A percentile compares a stretch with the other conserved stretches of the same genome.
Evolutionary conservation across 2,797 vertebrate genomes (phyloP).

Genomic region (Peromyscus melanophrys): DNA sequence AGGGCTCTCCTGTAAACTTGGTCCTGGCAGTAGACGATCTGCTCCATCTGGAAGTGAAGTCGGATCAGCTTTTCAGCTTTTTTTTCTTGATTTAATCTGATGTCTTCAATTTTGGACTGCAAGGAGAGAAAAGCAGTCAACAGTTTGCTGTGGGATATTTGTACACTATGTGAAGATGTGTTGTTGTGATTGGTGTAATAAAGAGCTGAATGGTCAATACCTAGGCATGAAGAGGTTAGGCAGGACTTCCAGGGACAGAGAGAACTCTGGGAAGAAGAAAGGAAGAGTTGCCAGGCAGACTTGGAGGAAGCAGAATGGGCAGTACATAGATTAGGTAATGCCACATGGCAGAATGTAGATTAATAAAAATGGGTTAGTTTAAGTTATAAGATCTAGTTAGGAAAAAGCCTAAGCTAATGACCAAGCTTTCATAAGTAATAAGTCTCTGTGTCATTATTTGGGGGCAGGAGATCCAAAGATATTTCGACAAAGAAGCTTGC

Average conservation of each 20-base stretch:
- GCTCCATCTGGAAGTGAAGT: constrained; percentile 94
- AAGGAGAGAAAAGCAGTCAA: neutral
- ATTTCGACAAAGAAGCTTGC: neutral
- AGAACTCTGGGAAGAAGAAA: neutral
- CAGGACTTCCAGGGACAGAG: neutral
- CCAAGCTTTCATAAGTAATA: neutral
- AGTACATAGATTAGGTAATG: neutral
- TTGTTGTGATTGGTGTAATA: neutral
- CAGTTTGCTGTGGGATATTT: neutral
- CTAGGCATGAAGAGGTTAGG: neutral
- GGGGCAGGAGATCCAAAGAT: neutral
- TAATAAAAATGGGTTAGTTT: neutral
- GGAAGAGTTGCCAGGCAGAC: neutral
- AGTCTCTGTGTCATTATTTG: neutral
- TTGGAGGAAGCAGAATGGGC: neutral
- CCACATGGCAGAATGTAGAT: neutral
- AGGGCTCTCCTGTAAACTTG: constrained; percentile 87
- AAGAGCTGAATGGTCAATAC: neutral
- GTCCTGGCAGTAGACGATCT: constrained; percentile 94
- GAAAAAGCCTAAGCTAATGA: neutral
- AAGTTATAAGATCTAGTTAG: neutral
- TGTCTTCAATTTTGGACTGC: constrained; percentile 91
- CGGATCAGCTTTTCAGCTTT: constrained; percentile 89
- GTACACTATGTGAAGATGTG: neutral
- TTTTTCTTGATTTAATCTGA: constrained; percentile 87